These are phyloP conservation scores for Meda fulgida DNA, from an alignment of 2,797 vertebrate genomes.

Conservation along the genomic window DNA sequence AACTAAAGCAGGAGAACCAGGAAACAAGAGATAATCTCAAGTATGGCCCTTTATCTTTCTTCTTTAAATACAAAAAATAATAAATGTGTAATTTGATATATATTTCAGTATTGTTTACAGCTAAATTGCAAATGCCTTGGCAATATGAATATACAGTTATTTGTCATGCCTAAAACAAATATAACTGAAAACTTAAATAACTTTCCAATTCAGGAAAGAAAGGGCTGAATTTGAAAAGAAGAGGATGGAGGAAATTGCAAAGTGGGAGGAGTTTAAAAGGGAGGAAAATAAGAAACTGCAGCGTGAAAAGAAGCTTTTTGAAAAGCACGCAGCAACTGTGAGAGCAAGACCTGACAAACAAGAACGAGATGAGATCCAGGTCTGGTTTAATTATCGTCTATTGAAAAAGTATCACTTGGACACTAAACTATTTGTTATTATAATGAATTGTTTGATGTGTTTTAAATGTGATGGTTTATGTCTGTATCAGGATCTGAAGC, in stretches of 20 bases:
- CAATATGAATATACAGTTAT: not conserved
- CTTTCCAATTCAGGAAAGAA: conserved; percentile 81
- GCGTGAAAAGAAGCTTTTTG: conserved; percentile 91
- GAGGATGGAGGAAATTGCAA: conserved; percentile 82
- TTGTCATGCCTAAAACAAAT: not conserved
- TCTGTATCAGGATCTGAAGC: conserved; percentile 82
- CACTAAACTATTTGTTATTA: not conserved
- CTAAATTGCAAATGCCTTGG: not conserved
- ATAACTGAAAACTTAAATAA: not conserved
- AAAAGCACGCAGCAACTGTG: conserved; percentile 84
- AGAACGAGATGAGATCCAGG: conserved; percentile 96
- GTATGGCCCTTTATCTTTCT: conserved; percentile 67
- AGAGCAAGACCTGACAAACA: conserved; percentile 93
- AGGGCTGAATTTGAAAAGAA: conserved; percentile 84
- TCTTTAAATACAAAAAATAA: not conserved
- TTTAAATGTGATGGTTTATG: not conserved
- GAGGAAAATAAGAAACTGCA: conserved; percentile 90
- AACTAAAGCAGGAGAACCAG: conserved; percentile 86
- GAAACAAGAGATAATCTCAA: conserved; percentile 80
- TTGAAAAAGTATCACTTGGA: not conserved
- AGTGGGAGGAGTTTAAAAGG: conserved; percentile 88
- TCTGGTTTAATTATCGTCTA: conserved; percentile 57
- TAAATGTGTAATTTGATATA: not conserved
- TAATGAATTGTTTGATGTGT: not conserved
- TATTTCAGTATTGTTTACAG: not conserved